Evolutionary conservation across 2,797 vertebrate species (phyloP).

Genomic region (Sebastes variabilis): DNA sequence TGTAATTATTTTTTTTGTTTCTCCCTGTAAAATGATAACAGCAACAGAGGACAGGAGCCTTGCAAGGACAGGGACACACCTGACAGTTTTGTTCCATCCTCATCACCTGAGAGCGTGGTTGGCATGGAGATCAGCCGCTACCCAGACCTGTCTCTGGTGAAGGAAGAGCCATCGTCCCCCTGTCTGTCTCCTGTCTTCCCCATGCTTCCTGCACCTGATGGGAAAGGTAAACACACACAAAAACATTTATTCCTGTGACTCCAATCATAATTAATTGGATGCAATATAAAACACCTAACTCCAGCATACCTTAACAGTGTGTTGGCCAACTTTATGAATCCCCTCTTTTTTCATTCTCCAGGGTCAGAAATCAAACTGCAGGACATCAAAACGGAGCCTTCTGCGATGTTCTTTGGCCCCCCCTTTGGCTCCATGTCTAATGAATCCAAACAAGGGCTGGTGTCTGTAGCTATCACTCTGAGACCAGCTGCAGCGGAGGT

Average conservation of each 20-base stretch:
- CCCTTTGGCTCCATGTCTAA: slow-evolving; percentile 87
- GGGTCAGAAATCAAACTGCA: slow-evolving; percentile 89
- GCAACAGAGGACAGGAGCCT: slow-evolving; percentile 90
- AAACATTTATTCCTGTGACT: background rate
- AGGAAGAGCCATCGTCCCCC: slow-evolving; percentile 93
- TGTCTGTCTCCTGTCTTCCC: slow-evolving; percentile 94
- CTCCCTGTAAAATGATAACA: background rate
- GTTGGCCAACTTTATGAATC: background rate
- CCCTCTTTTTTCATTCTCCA: slow-evolving; percentile 53
- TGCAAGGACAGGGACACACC: slow-evolving; percentile 94
- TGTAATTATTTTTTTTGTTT: background rate
- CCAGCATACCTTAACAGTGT: background rate
- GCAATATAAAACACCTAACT: background rate
- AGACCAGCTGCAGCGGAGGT: slow-evolving; percentile 97
- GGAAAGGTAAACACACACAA: slow-evolving; percentile 86
- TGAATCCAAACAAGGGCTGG: slow-evolving; percentile 91
- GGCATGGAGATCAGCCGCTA: slow-evolving; percentile 96
- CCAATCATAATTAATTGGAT: background rate
- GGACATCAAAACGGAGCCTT: slow-evolving; percentile 91
- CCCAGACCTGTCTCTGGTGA: slow-evolving; percentile 92
- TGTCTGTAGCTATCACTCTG: slow-evolving; percentile 97
- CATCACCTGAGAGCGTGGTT: slow-evolving; percentile 97
- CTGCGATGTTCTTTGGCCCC: slow-evolving; percentile 87
- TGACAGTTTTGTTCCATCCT: slow-evolving; percentile 97
- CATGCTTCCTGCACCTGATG: slow-evolving; percentile 90